Evolutionary conservation across 2,113 vertebrate species (phyloP).

Genomic region (Argyrosomus japonicus): DNA sequence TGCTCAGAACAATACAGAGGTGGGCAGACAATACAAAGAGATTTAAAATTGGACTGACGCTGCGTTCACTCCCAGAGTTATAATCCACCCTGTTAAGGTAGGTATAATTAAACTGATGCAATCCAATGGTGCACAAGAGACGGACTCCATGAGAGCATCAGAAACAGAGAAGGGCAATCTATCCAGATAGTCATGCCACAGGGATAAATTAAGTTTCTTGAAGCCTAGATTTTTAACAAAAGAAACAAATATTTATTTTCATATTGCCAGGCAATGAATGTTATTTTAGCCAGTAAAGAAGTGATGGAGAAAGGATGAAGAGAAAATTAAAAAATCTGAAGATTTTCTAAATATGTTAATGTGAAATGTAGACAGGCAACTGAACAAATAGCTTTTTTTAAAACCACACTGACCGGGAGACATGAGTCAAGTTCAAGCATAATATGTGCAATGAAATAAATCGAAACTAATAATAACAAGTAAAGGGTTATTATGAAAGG

Average conservation of each 20-base stretch:
- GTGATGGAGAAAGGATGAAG: not conserved
- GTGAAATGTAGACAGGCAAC: not conserved
- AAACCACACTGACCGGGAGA: too few relatives aligned
- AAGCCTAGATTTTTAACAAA: not conserved
- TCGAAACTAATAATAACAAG: too few relatives aligned
- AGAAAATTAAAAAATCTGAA: not conserved
- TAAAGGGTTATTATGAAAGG: too few relatives aligned
- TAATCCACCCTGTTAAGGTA: not conserved
- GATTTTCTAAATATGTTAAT: not conserved
- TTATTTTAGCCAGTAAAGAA: not conserved
- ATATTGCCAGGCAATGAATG: not conserved
- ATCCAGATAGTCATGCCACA: not conserved
- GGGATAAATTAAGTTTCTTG: not conserved
- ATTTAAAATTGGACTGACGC: not conserved
- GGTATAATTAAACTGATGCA: constrained; percentile 15
- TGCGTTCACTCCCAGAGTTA: not conserved
- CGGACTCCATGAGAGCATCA: not conserved
- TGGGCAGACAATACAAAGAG: not conserved
- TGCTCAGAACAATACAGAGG: not conserved
- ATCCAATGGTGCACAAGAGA: not conserved
- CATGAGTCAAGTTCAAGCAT: not conserved
- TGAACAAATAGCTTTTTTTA: not conserved
- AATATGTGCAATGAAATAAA: not conserved
- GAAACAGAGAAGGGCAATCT: not conserved
- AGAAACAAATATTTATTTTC: not conserved